Evolutionary conservation across 2,113 vertebrate species (phyloP).

Genomic region (Tor tambroides): DNA sequence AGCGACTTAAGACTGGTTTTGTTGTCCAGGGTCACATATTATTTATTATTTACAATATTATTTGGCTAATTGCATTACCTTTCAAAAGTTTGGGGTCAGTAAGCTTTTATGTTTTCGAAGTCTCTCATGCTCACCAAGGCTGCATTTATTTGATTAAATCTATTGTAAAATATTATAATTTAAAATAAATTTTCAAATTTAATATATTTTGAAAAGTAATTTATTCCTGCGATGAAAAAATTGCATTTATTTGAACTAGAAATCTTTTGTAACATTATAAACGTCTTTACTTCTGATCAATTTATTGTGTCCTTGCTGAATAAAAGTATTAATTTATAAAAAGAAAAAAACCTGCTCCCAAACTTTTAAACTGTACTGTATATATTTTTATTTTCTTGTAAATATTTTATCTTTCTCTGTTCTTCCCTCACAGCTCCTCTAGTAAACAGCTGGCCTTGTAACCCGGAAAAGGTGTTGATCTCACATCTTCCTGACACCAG

Average conservation of each 20-base stretch:
- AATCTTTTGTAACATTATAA: neutral
- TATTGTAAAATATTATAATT: neutral
- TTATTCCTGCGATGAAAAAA: too few relatives aligned
- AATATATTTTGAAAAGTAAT: neutral
- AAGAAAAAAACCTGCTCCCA: neutral
- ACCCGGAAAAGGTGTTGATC: slow-evolving; percentile 90
- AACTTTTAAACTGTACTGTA: neutral
- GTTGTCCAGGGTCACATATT: too few relatives aligned
- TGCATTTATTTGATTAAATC: neutral
- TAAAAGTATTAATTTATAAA: neutral
- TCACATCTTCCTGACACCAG: slow-evolving; percentile 91
- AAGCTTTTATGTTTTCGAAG: neutral
- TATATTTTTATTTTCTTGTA: neutral
- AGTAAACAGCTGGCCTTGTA: slow-evolving; percentile 95
- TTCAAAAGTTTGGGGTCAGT: neutral
- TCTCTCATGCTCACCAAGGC: neutral
- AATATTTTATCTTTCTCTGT: neutral
- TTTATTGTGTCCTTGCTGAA: neutral
- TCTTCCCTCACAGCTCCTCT: slow-evolving; percentile 78
- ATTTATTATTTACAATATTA: neutral
- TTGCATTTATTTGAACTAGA: neutral
- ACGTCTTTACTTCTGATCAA: too few relatives aligned
- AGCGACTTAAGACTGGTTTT: too few relatives aligned
- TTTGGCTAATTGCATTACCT: neutral
- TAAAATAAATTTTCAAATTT: neutral